Percentiles rank a stretch among this genome's conserved stretches.
Evolutionary conservation across 2,888 invertebrate species (phyloP).

Genomic region (Oxyteleia sp.): DNA sequence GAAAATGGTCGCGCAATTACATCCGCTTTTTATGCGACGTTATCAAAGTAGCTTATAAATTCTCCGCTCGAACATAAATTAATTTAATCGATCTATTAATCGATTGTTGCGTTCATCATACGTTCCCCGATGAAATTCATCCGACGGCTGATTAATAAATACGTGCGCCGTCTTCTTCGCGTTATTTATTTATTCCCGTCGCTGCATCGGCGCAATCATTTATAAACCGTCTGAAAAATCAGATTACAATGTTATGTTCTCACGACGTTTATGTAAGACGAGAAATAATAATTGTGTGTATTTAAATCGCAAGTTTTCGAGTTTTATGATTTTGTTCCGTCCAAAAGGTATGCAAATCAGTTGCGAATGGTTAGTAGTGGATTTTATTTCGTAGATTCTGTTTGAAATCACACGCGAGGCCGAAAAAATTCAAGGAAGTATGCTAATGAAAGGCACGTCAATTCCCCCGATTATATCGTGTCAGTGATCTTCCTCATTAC

Average conservation of each 20-base stretch:
- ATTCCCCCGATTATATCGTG: conserved; percentile 68
- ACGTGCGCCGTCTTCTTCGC: neutral
- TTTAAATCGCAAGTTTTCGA: conserved; percentile 38
- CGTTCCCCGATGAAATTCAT: neutral
- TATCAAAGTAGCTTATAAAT: conserved; percentile 7
- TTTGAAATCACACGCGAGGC: conserved; percentile 53
- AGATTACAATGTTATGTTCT: conserved; percentile 40
- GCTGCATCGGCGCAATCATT: neutral
- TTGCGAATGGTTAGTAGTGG: conserved; percentile 46
- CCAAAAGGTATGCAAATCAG: conserved; percentile 62
- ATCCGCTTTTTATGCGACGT: conserved; percentile 8
- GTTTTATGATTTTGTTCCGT: conserved; percentile 31
- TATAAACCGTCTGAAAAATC: conserved; percentile 12
- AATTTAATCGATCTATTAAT: neutral
- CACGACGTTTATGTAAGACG: conserved; percentile 42
- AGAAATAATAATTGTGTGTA: conserved; percentile 41
- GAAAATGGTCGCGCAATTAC: conserved; percentile 12
- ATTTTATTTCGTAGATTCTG: conserved; percentile 65
- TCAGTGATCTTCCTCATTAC: conserved; percentile 69
- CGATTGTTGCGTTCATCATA: neutral
- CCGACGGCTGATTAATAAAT: conserved; percentile 8
- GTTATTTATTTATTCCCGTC: conserved; percentile 14
- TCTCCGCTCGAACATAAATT: neutral
- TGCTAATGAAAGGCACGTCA: conserved; percentile 70
- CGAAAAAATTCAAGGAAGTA: conserved; percentile 70